phyloP scores from a whole-genome alignment of 2,797 vertebrate genomes.

The Stomatorhinus walkeri region DNA sequence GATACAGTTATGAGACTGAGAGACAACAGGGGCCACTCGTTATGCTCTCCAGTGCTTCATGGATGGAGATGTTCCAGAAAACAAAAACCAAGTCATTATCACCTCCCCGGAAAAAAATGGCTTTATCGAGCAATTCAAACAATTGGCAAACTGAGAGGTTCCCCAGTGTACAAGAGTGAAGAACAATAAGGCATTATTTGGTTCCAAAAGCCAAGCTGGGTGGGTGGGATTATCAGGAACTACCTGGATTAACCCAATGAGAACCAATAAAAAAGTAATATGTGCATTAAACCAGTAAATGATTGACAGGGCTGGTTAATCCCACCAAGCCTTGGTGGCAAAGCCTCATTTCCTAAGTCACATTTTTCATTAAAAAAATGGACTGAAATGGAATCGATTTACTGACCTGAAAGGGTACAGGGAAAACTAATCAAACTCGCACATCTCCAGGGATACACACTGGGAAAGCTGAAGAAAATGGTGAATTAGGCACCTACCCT shows the following conservation, averaged over 20 bases:
- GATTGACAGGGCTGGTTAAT: neutral
- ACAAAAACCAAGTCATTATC: neutral
- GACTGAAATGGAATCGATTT: neutral
- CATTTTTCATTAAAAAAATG: neutral
- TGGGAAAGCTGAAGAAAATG: neutral
- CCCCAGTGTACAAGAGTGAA: neutral
- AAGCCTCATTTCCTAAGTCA: neutral
- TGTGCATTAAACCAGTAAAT: neutral
- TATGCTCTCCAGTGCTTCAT: neutral
- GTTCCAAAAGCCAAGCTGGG: neutral
- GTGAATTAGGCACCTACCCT: neutral
- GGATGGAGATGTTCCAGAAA: neutral
- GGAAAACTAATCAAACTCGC: neutral
- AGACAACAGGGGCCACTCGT: neutral
- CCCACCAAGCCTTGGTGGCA: neutral
- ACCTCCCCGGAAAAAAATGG: neutral
- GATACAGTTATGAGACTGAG: neutral
- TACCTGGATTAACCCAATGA: neutral
- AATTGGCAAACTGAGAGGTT: neutral
- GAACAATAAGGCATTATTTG: neutral
- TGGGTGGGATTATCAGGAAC: neutral
- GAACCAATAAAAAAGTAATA: neutral
- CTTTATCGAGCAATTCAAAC: neutral
- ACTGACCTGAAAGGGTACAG: neutral
- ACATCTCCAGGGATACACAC: neutral